These are phyloP conservation scores for Drosophila nasuta DNA, from an alignment of 1,140 invertebrate genomes.

Conservation along the genomic window DNA sequence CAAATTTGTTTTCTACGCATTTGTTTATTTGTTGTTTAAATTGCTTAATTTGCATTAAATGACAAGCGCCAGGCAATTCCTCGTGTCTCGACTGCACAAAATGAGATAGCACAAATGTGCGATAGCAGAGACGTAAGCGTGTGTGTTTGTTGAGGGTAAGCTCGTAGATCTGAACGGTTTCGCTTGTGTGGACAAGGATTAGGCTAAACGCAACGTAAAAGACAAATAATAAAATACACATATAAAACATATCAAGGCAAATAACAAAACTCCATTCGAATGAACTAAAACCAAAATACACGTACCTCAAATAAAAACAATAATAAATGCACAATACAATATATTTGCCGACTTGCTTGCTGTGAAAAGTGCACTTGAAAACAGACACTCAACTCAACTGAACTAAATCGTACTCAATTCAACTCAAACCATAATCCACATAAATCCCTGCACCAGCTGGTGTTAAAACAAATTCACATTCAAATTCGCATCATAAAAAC, in stretches of 20 bases:
- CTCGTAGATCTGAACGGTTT: conserved; percentile 29
- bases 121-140: not conserved
- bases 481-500: conserved; percentile 20
- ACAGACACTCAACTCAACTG: not conserved
- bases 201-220: conserved; percentile 5
- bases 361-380: conserved; percentile 4
- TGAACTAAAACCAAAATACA: not conserved
- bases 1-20: conserved; percentile 47
- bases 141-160: conserved; percentile 14
- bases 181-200: conserved; percentile 23
- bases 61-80: conserved; percentile 50
- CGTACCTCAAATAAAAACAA: conserved; percentile 6
- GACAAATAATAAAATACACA: conserved; percentile 10
- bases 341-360: conserved; percentile 26
- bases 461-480: conserved; percentile 5
- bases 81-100: conserved; percentile 22
- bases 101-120: conserved; percentile 6
- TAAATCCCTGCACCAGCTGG: conserved; percentile 20
- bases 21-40: conserved; percentile 73
- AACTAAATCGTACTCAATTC: too few species aligned
- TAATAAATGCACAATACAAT: conserved; percentile 8
- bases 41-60: conserved; percentile 80
- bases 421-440: conserved; percentile 1
- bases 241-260: not conserved
- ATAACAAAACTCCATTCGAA: not conserved